Evolutionary conservation across 1,140 invertebrate species (phyloP).

Genomic region (Plutomurus gul): DNA sequence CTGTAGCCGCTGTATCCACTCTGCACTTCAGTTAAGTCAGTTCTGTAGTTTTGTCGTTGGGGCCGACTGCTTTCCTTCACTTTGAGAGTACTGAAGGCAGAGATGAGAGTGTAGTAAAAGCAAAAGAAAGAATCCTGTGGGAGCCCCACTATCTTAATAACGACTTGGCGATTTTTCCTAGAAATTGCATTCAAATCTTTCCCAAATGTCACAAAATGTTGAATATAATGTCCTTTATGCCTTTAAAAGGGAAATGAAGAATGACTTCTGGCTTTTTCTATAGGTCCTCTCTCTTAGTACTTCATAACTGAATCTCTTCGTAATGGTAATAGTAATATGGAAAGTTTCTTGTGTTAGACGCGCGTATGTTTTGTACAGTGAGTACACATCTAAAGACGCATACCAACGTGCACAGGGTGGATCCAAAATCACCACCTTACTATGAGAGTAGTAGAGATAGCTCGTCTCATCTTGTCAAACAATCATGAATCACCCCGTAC

Average conservation of each 20-base stretch:
- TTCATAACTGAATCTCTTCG: neutral
- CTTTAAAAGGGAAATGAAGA: constrained; percentile 39
- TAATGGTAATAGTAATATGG: constrained; percentile 1
- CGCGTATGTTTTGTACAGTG: too few species aligned
- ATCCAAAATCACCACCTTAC: too few species aligned
- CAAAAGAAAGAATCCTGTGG: constrained; percentile 28
- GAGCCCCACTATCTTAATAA: constrained; percentile 45
- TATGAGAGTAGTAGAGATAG: too few species aligned
- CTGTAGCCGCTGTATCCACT: too few species aligned
- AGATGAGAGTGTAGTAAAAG: neutral
- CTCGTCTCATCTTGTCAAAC: too few species aligned
- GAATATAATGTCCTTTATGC: constrained; percentile 43
- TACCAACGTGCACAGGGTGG: too few species aligned
- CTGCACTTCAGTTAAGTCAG: too few species aligned
- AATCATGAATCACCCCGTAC: neutral
- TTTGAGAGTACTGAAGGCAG: neutral
- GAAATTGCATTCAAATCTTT: constrained; percentile 47
- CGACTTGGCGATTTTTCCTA: constrained; percentile 41
- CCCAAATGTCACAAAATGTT: constrained; percentile 46
- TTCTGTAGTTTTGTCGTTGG: too few species aligned
- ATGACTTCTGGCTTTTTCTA: constrained; percentile 40
- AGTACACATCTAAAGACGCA: neutral
- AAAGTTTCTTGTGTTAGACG: too few species aligned
- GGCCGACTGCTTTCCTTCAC: neutral
- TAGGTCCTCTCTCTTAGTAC: neutral